Base-by-base conservation (phyloP, 2,888 invertebrate species). In the Ceratothoa steindachneri region DNA sequence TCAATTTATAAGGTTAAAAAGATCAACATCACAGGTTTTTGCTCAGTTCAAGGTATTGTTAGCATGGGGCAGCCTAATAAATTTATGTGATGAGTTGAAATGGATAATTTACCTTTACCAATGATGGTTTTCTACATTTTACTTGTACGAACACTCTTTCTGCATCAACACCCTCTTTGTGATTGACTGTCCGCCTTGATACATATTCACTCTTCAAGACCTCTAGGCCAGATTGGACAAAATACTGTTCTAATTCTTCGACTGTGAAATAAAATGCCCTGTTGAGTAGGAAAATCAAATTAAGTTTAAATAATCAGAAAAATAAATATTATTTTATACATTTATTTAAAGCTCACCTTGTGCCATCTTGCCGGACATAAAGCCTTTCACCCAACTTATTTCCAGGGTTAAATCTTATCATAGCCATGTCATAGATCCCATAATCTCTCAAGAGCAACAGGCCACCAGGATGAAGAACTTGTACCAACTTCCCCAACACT, bases 341-440 rank as follows among this genome's bases (percentile, higher is more conserved):
- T 41, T 60, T 24, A 60, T 7, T n/a, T n/a, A 60, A 60, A 60
- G 9, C n/a, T 24, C 24, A 90, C 89, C 95, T 89, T 0, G 97
- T 98, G 0, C 97, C 97, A 88, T 99, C 98, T 84, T 97, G 97
- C 22, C 98, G 86, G 88, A 95, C 92, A 83, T 98, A 99, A 81
- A 96, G 92, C 83, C 95, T 93, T 1, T 97, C 95, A 0, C 89
- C 85, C 68, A 98, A 92, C 84, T 97, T 97, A 83, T 93, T 91
- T 0, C 96, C 97, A 0, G 94, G 89, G 78, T 93, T 92, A 83
- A 99, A 99, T 41, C 98, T 87, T 68, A 98, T 83, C 86, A 97
- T 97, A 0, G 98, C 94, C 91, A 97, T 94, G 84, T 98, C 98
- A 82, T 95, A 92, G 0, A 94, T 86, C 0, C 95, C 98, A 84